These are phyloP conservation scores for Lysandra coridon DNA, from an alignment of 2,888 invertebrate species.

Conservation along the genomic window DNA sequence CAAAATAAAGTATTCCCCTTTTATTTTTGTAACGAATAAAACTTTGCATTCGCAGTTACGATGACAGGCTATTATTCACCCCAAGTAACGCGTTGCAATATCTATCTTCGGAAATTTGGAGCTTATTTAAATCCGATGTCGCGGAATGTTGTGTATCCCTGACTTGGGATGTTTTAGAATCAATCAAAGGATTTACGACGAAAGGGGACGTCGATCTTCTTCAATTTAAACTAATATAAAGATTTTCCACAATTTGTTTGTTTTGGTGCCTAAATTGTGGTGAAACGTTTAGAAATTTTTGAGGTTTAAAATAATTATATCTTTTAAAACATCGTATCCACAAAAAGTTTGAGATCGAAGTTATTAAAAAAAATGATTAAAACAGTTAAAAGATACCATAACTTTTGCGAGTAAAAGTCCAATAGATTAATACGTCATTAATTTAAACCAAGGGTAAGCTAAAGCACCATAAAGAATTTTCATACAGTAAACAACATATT, in stretches of 20 bases:
- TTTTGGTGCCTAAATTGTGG: neutral
- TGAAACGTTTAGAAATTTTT: neutral
- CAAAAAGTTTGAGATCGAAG: too few species aligned
- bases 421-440: too few species aligned
- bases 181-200: constrained; percentile 51
- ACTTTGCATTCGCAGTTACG: neutral
- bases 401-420: too few species aligned
- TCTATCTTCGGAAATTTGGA: constrained; percentile 11
- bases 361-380: too few species aligned
- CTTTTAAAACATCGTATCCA: too few species aligned
- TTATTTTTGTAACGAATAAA: neutral
- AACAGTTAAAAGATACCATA: too few species aligned
- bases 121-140: constrained; percentile 23
- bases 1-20: neutral
- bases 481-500: neutral
- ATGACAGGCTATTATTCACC: neutral
- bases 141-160: constrained; percentile 5
- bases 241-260: neutral
- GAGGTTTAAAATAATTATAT: neutral
- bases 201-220: constrained; percentile 49
- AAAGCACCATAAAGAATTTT: too few species aligned
- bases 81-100: neutral
- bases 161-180: constrained; percentile 47
- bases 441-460: too few species aligned
- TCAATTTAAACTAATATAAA: constrained; percentile 10